phyloP scores from a whole-genome alignment of 1,140 invertebrate genomes.

The Hylaeus anthracinus region DNA sequence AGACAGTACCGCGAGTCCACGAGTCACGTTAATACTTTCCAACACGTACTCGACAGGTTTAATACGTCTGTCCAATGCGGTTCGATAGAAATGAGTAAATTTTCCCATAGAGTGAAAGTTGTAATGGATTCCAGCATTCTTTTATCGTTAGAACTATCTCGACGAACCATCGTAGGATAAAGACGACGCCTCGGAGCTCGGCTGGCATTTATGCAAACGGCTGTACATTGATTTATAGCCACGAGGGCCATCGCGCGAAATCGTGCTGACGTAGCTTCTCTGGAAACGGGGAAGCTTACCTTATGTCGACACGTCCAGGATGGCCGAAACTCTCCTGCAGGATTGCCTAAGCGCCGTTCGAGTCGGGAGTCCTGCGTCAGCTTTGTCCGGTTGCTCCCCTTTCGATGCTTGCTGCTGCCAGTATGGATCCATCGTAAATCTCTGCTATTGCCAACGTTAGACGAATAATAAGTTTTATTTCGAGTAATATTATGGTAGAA shows the following conservation, averaged over 20 bases:
- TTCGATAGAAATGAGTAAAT: constrained; percentile 10
- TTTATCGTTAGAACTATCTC: neutral
- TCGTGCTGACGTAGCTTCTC: constrained; percentile 45
- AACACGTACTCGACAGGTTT: too few relatives aligned
- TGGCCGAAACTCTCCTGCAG: neutral
- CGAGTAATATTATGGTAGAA: too few relatives aligned
- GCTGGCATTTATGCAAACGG: constrained; percentile 15
- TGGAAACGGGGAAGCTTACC: constrained; percentile 35
- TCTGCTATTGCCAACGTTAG: neutral
- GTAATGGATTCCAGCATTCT: neutral
- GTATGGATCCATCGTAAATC: neutral
- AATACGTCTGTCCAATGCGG: too few relatives aligned
- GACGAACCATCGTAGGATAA: too few relatives aligned
- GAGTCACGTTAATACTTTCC: too few relatives aligned
- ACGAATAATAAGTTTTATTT: neutral
- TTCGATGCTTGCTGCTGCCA: constrained; percentile 14
- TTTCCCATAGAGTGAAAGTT: too few relatives aligned
- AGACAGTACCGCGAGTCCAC: neutral
- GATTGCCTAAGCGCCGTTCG: constrained; percentile 5
- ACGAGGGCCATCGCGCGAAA: neutral
- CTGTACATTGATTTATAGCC: constrained; percentile 41
- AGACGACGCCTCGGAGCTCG: neutral
- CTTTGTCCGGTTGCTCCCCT: constrained; percentile 38
- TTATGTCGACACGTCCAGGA: constrained; percentile 25
- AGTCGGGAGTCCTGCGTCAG: constrained; percentile 55